Percentiles rank a stretch among this genome's conserved stretches.
Evolutionary conservation across 2,888 invertebrate genomes (phyloP).

Genomic region (Odontothrips loti): DNA sequence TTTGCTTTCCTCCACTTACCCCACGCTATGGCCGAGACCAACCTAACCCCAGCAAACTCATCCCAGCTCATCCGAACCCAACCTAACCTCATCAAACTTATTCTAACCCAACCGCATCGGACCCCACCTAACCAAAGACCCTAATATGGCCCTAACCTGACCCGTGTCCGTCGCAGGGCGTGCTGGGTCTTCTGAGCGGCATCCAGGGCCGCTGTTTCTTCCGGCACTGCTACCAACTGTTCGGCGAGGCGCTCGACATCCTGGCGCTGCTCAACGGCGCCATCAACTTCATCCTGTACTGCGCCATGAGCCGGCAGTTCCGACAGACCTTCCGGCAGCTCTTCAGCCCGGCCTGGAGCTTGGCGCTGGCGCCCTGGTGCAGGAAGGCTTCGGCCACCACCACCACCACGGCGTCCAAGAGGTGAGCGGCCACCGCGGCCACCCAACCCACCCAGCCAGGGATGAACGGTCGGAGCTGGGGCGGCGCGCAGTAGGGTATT

Average conservation of each 20-base stretch:
- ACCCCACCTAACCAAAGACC: no score
- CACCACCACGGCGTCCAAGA: background rate
- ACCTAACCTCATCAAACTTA: no score
- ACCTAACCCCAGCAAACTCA: no score
- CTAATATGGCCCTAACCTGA: no score
- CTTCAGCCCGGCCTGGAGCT: conserved; percentile 52
- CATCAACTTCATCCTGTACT: conserved; percentile 88
- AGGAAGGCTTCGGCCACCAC: background rate
- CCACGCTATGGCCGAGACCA: no score
- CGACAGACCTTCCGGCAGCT: conserved; percentile 69
- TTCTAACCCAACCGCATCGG: no score
- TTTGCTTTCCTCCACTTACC: no score
- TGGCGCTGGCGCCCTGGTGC: conserved; percentile 4
- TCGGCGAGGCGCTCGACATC: conserved; percentile 84
- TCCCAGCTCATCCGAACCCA: no score
- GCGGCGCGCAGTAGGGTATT: no score
- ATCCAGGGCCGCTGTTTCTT: conserved; percentile 66
- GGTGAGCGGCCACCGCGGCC: background rate
- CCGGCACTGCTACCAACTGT: conserved; percentile 68
- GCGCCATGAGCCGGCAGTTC: conserved; percentile 90
- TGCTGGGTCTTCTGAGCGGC: conserved; percentile 58
- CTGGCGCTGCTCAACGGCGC: conserved; percentile 84
- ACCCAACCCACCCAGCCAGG: background rate
- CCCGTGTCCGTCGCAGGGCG: conserved; percentile 42
- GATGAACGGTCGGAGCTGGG: background rate